Percentiles rank a stretch among this genome's conserved stretches.
These are phyloP conservation scores for Caerostris extrusa DNA, from an alignment of 1,140 invertebrate genomes.

Conservation along the genomic window DNA sequence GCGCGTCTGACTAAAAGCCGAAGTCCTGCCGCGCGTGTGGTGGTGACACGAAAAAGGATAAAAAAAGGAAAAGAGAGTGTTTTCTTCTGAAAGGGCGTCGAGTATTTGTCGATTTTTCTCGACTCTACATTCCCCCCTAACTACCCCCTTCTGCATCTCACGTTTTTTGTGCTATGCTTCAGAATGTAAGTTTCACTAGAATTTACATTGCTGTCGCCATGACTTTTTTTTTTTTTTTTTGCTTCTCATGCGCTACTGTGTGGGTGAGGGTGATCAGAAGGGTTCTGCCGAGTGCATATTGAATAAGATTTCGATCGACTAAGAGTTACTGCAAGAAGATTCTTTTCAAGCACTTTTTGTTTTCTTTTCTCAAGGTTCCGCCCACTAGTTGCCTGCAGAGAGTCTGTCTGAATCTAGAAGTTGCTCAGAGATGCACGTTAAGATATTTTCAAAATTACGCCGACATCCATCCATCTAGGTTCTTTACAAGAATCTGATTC, in stretches of 20 bases:
- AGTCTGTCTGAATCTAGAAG: too few species aligned
- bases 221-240: slow-evolving; percentile 25
- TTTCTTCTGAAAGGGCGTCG: slow-evolving; percentile 47
- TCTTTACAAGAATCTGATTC: too few species aligned
- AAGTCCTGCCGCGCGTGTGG: slow-evolving; percentile 33
- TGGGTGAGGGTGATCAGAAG: neutral
- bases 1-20: slow-evolving; percentile 64
- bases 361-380: neutral
- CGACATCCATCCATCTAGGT: too few species aligned
- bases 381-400: slow-evolving; percentile 10
- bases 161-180: slow-evolving; percentile 45
- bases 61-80: slow-evolving; percentile 42
- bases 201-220: slow-evolving; percentile 67
- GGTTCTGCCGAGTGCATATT: slow-evolving; percentile 41
- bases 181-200: slow-evolving; percentile 70
- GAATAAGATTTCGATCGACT: slow-evolving; percentile 68
- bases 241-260: neutral
- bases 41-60: slow-evolving; percentile 66
- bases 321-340: slow-evolving; percentile 9
- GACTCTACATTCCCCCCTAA: neutral
- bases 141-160: neutral
- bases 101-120: slow-evolving; percentile 65
- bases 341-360: neutral
- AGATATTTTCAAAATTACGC: too few species aligned
- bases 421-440: too few species aligned